Percentiles rank a stretch among this genome's conserved stretches.
phyloP scores from a whole-genome alignment of 2,888 invertebrate genomes.

The Dermolepida albohirtum region DNA sequence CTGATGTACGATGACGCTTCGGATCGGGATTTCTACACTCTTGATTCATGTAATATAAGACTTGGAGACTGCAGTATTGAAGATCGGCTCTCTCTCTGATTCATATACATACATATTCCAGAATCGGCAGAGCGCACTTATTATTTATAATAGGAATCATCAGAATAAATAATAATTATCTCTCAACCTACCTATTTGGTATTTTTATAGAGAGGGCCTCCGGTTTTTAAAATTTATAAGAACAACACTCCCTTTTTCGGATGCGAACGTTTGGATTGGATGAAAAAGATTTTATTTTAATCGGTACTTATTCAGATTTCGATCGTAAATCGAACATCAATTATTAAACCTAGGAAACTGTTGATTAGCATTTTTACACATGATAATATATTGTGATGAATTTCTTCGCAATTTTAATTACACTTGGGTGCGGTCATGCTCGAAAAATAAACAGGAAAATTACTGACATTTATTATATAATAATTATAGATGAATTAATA shows the following conservation, averaged over 20 bases:
- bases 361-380: conserved; percentile 6
- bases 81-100: not conserved
- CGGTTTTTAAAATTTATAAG: conserved; percentile 31
- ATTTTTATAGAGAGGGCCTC: conserved; percentile 18
- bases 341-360: conserved; percentile 21
- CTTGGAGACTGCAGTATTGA: no score
- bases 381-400: not conserved
- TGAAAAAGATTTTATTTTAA: conserved; percentile 10
- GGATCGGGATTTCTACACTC: conserved; percentile 58
- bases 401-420: not conserved
- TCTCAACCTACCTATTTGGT: conserved; percentile 38
- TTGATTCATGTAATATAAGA: conserved; percentile 55
- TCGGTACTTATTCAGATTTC: not conserved
- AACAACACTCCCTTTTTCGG: conserved; percentile 32
- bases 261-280: not conserved
- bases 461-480: no score
- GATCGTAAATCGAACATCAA: conserved; percentile 18
- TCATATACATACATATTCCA: conserved; percentile 19
- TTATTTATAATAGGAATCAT: conserved; percentile 47
- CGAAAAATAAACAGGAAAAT: no score
- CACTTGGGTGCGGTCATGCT: no score
- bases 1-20: conserved; percentile 63
- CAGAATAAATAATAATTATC: conserved; percentile 46
- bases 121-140: conserved; percentile 35
- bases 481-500: no score